These are phyloP conservation scores for Hippopotamyrus pictus DNA, from an alignment of 2,797 vertebrate genomes.

Conservation along the genomic window DNA sequence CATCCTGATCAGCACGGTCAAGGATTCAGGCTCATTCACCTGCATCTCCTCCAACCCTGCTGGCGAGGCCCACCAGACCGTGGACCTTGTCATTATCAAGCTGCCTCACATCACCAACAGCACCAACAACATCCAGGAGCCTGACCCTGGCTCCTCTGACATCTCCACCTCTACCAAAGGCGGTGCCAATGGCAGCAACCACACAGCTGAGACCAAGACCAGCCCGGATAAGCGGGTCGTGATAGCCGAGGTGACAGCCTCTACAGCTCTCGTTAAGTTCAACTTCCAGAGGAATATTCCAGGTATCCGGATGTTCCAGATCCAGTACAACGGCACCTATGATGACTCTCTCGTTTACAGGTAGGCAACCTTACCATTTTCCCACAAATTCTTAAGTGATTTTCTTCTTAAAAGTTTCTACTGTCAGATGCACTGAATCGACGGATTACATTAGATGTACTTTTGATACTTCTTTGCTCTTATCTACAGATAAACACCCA, in stretches of 20 bases:
- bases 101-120: slow-evolving; percentile 93
- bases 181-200: slow-evolving; percentile 81
- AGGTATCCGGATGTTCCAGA: slow-evolving; percentile 98
- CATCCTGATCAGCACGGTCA: slow-evolving; percentile 92
- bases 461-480: background rate
- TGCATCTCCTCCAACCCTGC: slow-evolving; percentile 97
- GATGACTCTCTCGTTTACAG: slow-evolving; percentile 98
- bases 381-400: background rate
- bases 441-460: background rate
- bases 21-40: slow-evolving; percentile 91
- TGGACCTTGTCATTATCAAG: slow-evolving; percentile 89
- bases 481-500: background rate
- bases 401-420: background rate
- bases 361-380: slow-evolving; percentile 56
- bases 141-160: slow-evolving; percentile 89
- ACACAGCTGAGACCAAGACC: slow-evolving; percentile 82
- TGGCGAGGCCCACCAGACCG: slow-evolving; percentile 84
- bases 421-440: background rate
- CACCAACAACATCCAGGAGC: slow-evolving; percentile 89
- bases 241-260: slow-evolving; percentile 84
- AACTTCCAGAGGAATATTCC: slow-evolving; percentile 97
- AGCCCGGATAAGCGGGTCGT: slow-evolving; percentile 86
- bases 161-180: slow-evolving; percentile 93
- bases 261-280: slow-evolving; percentile 90
- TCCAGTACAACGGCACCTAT: slow-evolving; percentile 96